Evolutionary conservation across 2,113 vertebrate species (phyloP), one percentile per base, ranked within the genome.

Genomic region (Macheiramphus alcinus): DNA sequence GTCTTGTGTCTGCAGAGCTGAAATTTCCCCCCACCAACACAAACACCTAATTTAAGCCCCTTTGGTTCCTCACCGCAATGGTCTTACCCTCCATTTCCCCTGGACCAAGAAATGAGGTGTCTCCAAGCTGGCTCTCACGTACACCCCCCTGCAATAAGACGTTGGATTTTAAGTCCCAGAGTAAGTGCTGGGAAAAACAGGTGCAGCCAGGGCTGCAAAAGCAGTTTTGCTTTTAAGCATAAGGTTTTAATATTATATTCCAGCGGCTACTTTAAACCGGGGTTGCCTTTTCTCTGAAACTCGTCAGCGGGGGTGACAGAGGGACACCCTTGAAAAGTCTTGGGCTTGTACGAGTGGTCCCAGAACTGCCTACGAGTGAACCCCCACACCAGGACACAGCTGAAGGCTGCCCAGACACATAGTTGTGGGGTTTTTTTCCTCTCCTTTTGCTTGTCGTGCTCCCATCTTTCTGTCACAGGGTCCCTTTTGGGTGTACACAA

Each of bases 101-200:
- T 13, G 31, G 58, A 68, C 3, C 6, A 45, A 86, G 58, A 42
- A 65, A 80, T 9, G 16, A 59, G 27, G 55, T 31, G 19, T 56
- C 63, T 67, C 48, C 40, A 36, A 21, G 19, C 45, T 31, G 20
- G 8, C 29, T 68, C 17, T 27, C 63, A 56, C 6, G 0, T 32
- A 61, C 32, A 32, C 0, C 5, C 31, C 17, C 15, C 17, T 6
- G 14, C 43, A 66, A 7, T 16, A 61, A 79, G 36, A 23, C 0
- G 0, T 3, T 20, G 36, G 18, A 80, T 82, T 95, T 87, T 50
- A 73, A 82, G 47, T 43, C 78, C 18, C 23, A 23, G n/a, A 58
- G 25, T 52, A 84, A 91, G 13, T 40, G 19, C 31, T 82, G 58
- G 10, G 48, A 87, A 86, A 81, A 5, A 63, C 20, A 93, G 21